phyloP scores from a whole-genome alignment of 2,888 invertebrate genomes.

The Malthinus flaveolus region DNA sequence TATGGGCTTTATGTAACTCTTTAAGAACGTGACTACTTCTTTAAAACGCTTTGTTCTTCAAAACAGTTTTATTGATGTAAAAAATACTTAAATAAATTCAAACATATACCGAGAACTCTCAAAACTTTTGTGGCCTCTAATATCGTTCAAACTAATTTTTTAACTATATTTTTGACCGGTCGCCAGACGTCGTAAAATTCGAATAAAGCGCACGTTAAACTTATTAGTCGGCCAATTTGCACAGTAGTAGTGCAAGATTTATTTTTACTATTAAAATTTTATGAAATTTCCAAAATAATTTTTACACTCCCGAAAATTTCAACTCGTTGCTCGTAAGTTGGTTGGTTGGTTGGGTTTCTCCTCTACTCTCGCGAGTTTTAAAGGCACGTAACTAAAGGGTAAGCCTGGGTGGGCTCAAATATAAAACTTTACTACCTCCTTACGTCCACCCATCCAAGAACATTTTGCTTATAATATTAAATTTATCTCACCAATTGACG shows the following conservation, averaged over 20 bases:
- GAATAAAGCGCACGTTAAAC: constrained; percentile 2
- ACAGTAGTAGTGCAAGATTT: too few species aligned
- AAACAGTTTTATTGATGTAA: background rate
- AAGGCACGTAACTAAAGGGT: too few species aligned
- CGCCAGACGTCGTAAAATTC: constrained; percentile 13
- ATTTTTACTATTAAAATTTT: too few species aligned
- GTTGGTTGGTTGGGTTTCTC: too few species aligned
- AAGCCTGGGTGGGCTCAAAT: too few species aligned
- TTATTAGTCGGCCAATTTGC: constrained; percentile 1
- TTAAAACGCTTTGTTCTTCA: constrained; percentile 22
- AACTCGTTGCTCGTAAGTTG: too few species aligned
- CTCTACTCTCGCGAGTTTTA: too few species aligned
- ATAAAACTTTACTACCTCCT: too few species aligned
- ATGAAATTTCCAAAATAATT: background rate
- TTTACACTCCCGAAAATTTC: background rate
- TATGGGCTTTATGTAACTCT: constrained; percentile 34
- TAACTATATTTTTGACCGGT: constrained; percentile 3
- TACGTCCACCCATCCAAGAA: too few species aligned
- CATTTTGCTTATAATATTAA: too few species aligned
- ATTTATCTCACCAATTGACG: too few species aligned
- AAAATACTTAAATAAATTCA: constrained; percentile 3
- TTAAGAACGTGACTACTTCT: constrained; percentile 41
- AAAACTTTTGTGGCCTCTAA: background rate
- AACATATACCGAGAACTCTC: background rate
- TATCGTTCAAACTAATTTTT: too few species aligned